Evolutionary conservation across 2,888 invertebrate species (phyloP), one percentile per base, ranked within the genome.

Genomic region (Hypomecis punctinalis): DNA sequence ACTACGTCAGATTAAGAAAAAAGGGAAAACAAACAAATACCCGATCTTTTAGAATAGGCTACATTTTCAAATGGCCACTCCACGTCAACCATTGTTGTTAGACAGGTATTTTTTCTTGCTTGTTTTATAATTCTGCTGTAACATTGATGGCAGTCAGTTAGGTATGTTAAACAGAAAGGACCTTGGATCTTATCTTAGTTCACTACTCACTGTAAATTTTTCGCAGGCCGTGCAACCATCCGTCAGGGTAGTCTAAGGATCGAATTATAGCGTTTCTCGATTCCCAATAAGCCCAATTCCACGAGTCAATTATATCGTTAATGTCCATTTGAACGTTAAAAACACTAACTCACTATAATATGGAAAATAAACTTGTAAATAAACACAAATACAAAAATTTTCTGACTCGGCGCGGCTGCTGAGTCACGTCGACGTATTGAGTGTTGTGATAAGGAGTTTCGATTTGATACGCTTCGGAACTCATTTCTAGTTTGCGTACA

Each of bases 191-290:
- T 49, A 36, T 37, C n/a, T 11, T n/a, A 46, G n/a, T 10, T 40
- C 33, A 10, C 5, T 52, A 75, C 73, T 72, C 67, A 90, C 89
- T 78, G 61, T 79, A 76, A 54, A 79, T 64, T 58, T 76, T 74
- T 33, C 82, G 79, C 49, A 89, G 66, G 49, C 71, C 74, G 68
- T 83, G 67, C 39, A 91, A 77, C 80, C 81, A 82, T 33, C 92
- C 91, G 62, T 79, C 80, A 3, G 88, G 82, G 23, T 73, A 72
- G 69, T 92, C 90, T 75, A 84, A 81, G 51, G 90, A 88, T 5
- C 91, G 85, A 53, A 92, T 83, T 1, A 90, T 1, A 43, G 72
- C 70, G 79, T 92, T 92, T 65, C 91, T 85, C 39, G 80, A 70
- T 40, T 78, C 76, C 37, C 79, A 68, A 58, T 88, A 90, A 10